These are phyloP conservation scores for Columbina picui DNA, from an alignment of 2,113 vertebrate genomes.

Conservation along the genomic window DNA sequence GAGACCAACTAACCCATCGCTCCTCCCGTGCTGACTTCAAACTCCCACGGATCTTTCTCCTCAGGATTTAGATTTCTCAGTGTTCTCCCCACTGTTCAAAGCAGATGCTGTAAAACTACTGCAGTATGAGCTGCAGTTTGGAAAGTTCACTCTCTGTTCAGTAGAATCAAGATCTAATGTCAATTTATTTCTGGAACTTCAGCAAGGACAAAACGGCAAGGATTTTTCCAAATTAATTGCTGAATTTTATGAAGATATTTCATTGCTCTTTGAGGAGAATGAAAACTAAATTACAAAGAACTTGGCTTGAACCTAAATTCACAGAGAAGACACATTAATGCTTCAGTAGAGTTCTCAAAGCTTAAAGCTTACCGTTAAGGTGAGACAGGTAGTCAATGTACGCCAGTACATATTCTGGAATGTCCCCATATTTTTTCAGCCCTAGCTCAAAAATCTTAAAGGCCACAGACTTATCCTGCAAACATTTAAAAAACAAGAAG, in stretches of 20 bases:
- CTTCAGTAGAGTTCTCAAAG: background rate
- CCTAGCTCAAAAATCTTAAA: conserved; percentile 99
- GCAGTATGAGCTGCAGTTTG: background rate
- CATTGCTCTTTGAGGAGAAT: background rate
- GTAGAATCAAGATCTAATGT: background rate
- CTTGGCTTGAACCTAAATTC: background rate
- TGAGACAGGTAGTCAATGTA: conserved; percentile 99
- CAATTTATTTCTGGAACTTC: background rate
- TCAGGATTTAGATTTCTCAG: background rate
- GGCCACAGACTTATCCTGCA: conserved; percentile 98
- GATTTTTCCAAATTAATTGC: background rate
- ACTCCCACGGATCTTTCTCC: background rate
- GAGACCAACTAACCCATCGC: background rate
- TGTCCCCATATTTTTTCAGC: conserved; percentile 98
- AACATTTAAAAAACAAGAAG: background rate
- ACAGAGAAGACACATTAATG: background rate
- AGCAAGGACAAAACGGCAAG: background rate
- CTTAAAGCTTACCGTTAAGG: conserved; percentile 89
- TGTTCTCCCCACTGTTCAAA: background rate
- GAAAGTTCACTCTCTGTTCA: background rate
- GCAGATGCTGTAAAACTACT: background rate
- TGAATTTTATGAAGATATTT: background rate
- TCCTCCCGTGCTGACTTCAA: background rate
- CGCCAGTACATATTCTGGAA: conserved; percentile 97
- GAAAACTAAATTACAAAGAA: background rate